Base-by-base conservation (phyloP, 2,113 vertebrate species). In the Hydrochoerus hydrochaeris region DNA sequence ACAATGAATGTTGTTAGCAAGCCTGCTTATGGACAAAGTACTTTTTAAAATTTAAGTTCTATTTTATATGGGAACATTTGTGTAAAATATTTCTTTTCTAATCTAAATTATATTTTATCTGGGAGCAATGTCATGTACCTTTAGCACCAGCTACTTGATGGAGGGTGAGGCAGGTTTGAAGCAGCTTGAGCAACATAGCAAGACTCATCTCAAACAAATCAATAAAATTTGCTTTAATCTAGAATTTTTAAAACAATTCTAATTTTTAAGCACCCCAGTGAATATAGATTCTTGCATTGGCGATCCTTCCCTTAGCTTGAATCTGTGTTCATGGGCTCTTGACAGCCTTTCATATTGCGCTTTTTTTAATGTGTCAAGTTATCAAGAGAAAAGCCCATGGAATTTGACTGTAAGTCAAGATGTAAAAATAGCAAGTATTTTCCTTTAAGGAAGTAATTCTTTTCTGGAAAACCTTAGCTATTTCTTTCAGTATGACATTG, bases 381-480 rank as follows among this genome's bases (percentile, higher is more conserved):
- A 93, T 85, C 52, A 96, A 88, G 62, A 81, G 62, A 83, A 89
- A 5, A 90, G 14, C 58, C 71, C 49, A 24, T 75, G 12, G 75
- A 95, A 92, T 13, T 82, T 88, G 22, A 93, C 0, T 93, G 20
- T 85, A 58, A 92, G 13, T 93, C 57, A 90, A 73, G 12, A 90
- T 95, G 32, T 89, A 62, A 89, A 90, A 77, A 65, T 63, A 52
- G 22, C 71, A 16, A 67, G 75, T 88, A 46, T 88, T 95, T 97
- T 93, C 17, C 90, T 94, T 91, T 82, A 67, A 88, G 82, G 60
- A 86, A 30, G 28, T 90, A 93, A 57, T 85, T 89, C 30, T 90
- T 93, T 90, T 89, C 69, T 73, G 52, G 65, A 90, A 94, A 85
- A 81, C 20, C 7, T n/a, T 28, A 94, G 19, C 65, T 75, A 4